These are phyloP conservation scores for Melanotaenia pygmaea DNA, from an alignment of 2,797 vertebrate genomes.

Conservation along the genomic window DNA sequence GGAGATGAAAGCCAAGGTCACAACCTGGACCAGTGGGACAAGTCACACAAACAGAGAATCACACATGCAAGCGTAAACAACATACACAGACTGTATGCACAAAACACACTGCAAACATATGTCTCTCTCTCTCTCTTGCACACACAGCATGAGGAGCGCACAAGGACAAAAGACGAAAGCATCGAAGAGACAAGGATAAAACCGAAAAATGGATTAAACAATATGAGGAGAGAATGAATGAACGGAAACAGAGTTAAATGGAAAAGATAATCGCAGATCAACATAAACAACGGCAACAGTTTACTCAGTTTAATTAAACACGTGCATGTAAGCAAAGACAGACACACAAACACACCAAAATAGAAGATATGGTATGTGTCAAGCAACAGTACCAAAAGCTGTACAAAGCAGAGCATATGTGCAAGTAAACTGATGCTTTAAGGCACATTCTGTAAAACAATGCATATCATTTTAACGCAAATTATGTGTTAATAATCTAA, in stretches of 20 bases:
- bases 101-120: slow-evolving; percentile 33
- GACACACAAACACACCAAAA: slow-evolving; percentile 10
- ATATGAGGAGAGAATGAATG: background rate
- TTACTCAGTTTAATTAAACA: slow-evolving; percentile 66
- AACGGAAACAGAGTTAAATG: background rate
- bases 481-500: background rate
- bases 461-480: no score
- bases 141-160: slow-evolving; percentile 19
- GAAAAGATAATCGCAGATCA: slow-evolving; percentile 41
- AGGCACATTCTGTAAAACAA: background rate
- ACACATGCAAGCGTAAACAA: slow-evolving; percentile 48
- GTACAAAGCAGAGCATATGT: slow-evolving; percentile 11
- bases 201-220: slow-evolving; percentile 43
- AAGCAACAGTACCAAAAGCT: slow-evolving; percentile 1
- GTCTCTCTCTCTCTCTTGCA: slow-evolving; percentile 15
- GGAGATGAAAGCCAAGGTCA: slow-evolving; percentile 82
- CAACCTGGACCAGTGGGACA: slow-evolving; percentile 73
- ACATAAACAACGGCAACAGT: slow-evolving; percentile 52
- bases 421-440: background rate
- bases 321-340: slow-evolving; percentile 44
- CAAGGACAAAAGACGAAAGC: slow-evolving; percentile 54
- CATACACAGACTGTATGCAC: slow-evolving; percentile 15
- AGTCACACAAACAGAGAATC: slow-evolving; percentile 63
- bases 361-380: slow-evolving; percentile 20
- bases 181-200: slow-evolving; percentile 43